phyloP scores from a whole-genome alignment of 2,113 vertebrate species.

The Spea multiplicata region DNA sequence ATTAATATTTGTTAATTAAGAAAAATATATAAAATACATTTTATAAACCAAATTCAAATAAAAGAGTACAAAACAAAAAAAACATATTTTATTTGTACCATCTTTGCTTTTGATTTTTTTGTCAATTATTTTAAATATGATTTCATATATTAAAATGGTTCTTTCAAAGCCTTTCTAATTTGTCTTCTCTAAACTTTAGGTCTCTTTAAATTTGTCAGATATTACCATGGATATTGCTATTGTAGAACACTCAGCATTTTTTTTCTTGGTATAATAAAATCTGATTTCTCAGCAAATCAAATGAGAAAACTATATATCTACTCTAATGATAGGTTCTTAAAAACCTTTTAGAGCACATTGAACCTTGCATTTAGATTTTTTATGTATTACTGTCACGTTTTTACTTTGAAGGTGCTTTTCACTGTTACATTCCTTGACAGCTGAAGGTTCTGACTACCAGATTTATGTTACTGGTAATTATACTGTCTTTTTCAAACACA shows the following conservation, averaged over 20 bases:
- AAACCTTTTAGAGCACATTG: conserved; percentile 5
- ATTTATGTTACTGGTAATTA: not conserved
- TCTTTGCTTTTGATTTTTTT: too few species aligned
- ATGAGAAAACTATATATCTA: not conserved
- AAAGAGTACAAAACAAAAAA: too few species aligned
- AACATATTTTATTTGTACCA: too few species aligned
- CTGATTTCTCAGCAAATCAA: not conserved
- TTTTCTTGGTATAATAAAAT: not conserved
- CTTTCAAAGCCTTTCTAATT: too few species aligned
- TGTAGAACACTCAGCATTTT: not conserved
- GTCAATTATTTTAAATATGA: too few species aligned
- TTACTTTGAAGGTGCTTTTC: not conserved
- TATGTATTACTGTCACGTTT: not conserved
- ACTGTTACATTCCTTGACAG: not conserved
- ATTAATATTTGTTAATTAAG: too few species aligned
- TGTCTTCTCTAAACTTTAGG: too few species aligned
- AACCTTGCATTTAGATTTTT: not conserved
- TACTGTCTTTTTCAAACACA: not conserved
- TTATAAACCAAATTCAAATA: too few species aligned
- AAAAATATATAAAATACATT: too few species aligned
- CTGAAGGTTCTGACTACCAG: not conserved
- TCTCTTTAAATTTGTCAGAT: not conserved
- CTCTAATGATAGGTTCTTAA: not conserved
- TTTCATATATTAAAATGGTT: too few species aligned
- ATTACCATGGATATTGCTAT: not conserved